Evolutionary conservation across 1,140 invertebrate species (phyloP), one percentile per base, ranked within the genome.

Genomic region (Pseudomyrmex flavicornis): DNA sequence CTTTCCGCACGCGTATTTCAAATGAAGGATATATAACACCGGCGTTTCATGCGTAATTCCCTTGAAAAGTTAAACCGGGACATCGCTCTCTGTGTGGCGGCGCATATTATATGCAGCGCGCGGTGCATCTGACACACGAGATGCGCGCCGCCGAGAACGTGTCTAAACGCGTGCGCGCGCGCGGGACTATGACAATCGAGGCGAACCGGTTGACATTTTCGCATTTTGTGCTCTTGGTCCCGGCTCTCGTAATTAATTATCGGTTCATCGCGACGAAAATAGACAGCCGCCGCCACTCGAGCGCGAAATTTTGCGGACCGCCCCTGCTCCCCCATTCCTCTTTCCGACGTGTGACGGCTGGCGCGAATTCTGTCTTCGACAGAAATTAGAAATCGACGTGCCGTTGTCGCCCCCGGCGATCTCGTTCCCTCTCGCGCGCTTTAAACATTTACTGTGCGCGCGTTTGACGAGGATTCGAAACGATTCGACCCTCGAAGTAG

Each of bases 191-290:
- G 76, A 80, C 76, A 80, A 80, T 80, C 65, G 54, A 22, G 20
- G 13, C 76, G 54, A 65, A 79, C 65, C 54, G 7, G 76, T 59
- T 80, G 76, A 80, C 76, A 80, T 80, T 80, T 80, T 80, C 76
- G 66, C 44, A 12, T 80, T 80, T 80, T 80, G 66, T 66, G 35
- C 22, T 35, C 35, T 0, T 0, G 76, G 20, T 50, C 66, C 54
- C 59, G 44, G 44, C 66, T 80, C 44, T 80, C 76, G 76, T 80
- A 80, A 80, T 80, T 80, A 80, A 80, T 80, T 80, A 80, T 80
- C 76, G 76, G 65, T 80, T 80, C 54, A 46, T 35, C 76, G 66
- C 66, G 46, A 80, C 76, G 66, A 59, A 80, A 80, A 80, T 72
- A 80, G 76, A 80, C 66, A 80, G 66, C 66, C 76, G 76, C 52